Evolutionary conservation across 2,113 vertebrate species (phyloP), one percentile per base, ranked within the genome.

Genomic region (Macrotus californicus): DNA sequence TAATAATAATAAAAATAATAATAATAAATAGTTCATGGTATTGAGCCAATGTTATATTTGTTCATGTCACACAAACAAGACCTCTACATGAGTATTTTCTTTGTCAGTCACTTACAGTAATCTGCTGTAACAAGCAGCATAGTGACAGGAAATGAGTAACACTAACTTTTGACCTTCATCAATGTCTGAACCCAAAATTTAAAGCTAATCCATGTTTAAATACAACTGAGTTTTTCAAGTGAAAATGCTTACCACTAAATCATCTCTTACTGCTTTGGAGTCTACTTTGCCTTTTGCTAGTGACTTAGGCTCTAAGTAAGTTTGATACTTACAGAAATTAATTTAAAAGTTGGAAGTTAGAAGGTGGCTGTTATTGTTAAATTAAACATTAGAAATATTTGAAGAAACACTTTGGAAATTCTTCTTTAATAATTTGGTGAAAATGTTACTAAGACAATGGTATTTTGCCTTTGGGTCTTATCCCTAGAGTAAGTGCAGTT

Each of bases 61-160:
- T 41, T 87, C 43, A 36, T 76, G 31, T 19, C 34, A 64, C 43
- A 73, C 46, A 80, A 72, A 89, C 31, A 76, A 87, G 41, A 92
- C 13, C 36, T 96, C 61, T 61, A 3, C 22, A 15, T 48, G n/a
- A 84, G 66, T 85, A 87, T 85, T 94, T 94, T 56, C 66, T 31
- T n/a, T 95, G 56, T 85, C 92, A 59, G 81, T 94, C 88, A 96
- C 87, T 96, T 94, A 91, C 81, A 96, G 92, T 96, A 96, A 94
- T 83, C n/a, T 87, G 41, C 80, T 82, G 39, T 94, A 86, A 96
- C 12, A 85, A 94, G 61, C n/a, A 94, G 41, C 50, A 54, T 29
- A 52, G 21, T 95, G 92, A 92, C 61, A 95, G 96, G 94, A 97
- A 96, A 91, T 97, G 92, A 97, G 73, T 96, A 87, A 96, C 81